Percentiles rank a stretch among this genome's conserved stretches.
Evolutionary conservation across 92 coral and sea anemone species (phyloP).

Genomic region (Porites lobata): DNA sequence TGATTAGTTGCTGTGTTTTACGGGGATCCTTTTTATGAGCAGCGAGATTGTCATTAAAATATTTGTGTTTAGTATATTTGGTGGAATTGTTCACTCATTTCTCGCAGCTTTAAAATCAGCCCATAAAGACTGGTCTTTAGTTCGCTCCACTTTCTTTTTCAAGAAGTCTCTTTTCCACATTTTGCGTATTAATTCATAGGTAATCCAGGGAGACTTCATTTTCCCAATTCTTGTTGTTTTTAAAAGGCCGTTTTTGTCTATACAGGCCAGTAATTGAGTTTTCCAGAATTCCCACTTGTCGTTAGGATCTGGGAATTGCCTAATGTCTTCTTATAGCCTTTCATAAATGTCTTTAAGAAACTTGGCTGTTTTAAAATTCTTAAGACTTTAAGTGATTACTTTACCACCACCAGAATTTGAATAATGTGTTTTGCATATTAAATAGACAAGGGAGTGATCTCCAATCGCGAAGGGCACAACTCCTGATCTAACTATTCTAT

Average conservation of each 20-base stretch:
- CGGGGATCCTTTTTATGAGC: slow-evolving; percentile 24
- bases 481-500: slow-evolving; percentile 10
- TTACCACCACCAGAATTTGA: neutral
- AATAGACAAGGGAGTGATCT: slow-evolving; percentile 1
- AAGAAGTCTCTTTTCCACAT: slow-evolving; percentile 11
- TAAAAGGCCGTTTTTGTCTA: slow-evolving; percentile 35
- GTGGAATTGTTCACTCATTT: neutral
- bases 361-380: neutral
- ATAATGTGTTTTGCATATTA: slow-evolving; percentile 4
- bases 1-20: neutral
- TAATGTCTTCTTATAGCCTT: neutral
- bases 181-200: neutral
- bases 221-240: slow-evolving; percentile 23
- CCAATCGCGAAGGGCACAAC: slow-evolving; percentile 1
- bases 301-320: neutral
- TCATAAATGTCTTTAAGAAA: neutral
- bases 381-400: neutral
- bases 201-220: slow-evolving; percentile 41
- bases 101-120: neutral
- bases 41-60: neutral
- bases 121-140: neutral
- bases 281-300: slow-evolving; percentile 19
- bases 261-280: slow-evolving; percentile 19
- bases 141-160: slow-evolving; percentile 27
- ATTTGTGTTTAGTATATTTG: neutral